Evolutionary conservation across 2,113 vertebrate genomes (phyloP).

Genomic region (Ranitomeya imitator): DNA sequence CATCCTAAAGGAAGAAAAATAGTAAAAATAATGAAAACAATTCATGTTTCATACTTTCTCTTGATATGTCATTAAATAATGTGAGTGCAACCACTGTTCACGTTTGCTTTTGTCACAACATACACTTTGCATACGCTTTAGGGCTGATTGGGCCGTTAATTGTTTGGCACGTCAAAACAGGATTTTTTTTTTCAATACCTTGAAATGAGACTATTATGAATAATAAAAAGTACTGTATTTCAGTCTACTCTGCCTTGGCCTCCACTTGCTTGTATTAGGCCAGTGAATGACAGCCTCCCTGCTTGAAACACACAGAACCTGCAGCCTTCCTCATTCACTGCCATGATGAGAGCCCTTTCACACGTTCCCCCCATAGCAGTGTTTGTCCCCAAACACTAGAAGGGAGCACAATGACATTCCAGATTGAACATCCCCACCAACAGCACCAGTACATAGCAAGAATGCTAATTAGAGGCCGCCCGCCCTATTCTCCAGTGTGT

Average conservation of each 20-base stretch:
- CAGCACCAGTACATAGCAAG: constrained; percentile 71
- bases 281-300: constrained; percentile 82
- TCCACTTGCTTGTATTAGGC: constrained; percentile 73
- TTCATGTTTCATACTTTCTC: not conserved
- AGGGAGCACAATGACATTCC: constrained; percentile 81
- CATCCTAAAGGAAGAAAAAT: not conserved
- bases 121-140: constrained; percentile 39
- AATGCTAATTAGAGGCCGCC: constrained; percentile 79
- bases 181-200: not conserved
- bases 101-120: constrained; percentile 34
- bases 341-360: constrained; percentile 80
- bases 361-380: constrained; percentile 82
- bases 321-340: constrained; percentile 84
- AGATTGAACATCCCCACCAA: constrained; percentile 76
- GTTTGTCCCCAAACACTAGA: constrained; percentile 90
- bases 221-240: constrained; percentile 65
- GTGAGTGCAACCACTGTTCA: constrained; percentile 2
- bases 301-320: constrained; percentile 79
- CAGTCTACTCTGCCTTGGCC: constrained; percentile 75
- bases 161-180: constrained; percentile 47
- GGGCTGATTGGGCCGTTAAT: constrained; percentile 51
- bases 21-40: not conserved
- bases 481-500: constrained; percentile 68
- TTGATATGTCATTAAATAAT: not conserved
- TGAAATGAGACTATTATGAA: constrained; percentile 37